Percentiles rank a stretch among this genome's conserved stretches.
Conservation (phyloP, 2,888 invertebrate species). For the Leucophenga maculata region DNA sequence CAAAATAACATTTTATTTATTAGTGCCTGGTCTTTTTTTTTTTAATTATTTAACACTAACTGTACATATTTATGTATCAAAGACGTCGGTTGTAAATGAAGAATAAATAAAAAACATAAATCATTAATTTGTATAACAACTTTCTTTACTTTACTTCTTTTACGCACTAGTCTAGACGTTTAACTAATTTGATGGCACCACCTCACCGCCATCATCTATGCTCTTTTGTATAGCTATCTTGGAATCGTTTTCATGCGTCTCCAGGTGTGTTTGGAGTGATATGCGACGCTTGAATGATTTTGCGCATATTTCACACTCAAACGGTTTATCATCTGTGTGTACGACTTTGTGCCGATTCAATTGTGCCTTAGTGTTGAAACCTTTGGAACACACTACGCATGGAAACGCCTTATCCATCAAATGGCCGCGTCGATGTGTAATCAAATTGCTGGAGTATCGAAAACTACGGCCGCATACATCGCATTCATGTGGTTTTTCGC, state of each 20-base stretch:
- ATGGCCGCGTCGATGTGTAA: conserved; percentile 68
- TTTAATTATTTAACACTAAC: too few relatives aligned
- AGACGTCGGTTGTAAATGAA: too few relatives aligned
- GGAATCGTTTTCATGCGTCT: conserved; percentile 43
- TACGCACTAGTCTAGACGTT: too few relatives aligned
- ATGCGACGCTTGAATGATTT: conserved; percentile 58
- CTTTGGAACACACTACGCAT: conserved; percentile 58
- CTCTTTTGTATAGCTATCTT: not conserved
- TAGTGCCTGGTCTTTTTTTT: too few relatives aligned
- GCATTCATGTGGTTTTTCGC: conserved; percentile 69
- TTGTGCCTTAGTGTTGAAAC: conserved; percentile 57
- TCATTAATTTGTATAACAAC: too few relatives aligned
- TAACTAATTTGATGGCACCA: too few relatives aligned
- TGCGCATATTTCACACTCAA: conserved; percentile 55
- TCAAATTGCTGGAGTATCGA: conserved; percentile 70
- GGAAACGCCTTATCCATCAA: conserved; percentile 56
- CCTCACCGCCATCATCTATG: not conserved
- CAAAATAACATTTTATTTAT: too few relatives aligned
- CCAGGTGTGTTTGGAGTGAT: conserved; percentile 50
- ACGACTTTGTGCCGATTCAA: conserved; percentile 59
- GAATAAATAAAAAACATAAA: too few relatives aligned
- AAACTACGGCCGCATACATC: conserved; percentile 66
- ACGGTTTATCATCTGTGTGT: conserved; percentile 59
- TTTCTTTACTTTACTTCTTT: too few relatives aligned
- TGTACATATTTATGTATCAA: too few relatives aligned